These are phyloP conservation scores for Nyctereutes procyonoides DNA, from an alignment of 2,113 vertebrate species.

Conservation along the genomic window DNA sequence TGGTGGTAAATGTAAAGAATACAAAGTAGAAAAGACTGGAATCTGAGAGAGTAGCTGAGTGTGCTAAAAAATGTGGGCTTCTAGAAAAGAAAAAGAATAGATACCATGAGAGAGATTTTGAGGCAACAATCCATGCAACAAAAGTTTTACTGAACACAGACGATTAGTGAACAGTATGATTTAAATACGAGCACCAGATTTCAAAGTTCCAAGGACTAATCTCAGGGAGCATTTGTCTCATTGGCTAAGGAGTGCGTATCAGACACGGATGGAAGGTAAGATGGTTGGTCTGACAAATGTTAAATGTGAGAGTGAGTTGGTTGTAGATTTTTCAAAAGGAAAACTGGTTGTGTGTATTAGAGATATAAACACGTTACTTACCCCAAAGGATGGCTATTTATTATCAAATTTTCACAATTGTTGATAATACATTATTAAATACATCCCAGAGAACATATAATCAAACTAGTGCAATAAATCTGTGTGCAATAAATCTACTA, in stretches of 20 bases:
- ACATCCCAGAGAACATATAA: neutral
- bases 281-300: accelerated
- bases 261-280: neutral
- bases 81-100: neutral
- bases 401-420: neutral
- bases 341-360: neutral
- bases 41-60: neutral
- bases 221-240: neutral
- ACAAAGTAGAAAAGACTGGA: neutral
- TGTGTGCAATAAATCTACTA: neutral
- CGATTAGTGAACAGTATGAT: neutral
- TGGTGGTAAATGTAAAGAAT: neutral
- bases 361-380: neutral
- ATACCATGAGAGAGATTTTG: neutral
- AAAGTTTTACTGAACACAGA: neutral
- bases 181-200: neutral
- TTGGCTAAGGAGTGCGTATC: accelerated
- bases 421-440: neutral
- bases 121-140: neutral
- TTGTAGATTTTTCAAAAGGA: neutral
- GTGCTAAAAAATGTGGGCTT: neutral
- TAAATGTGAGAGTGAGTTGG: neutral
- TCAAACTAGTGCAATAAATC: neutral
- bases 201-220: neutral
- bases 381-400: neutral